These are phyloP conservation scores for Hippocampus zosterae DNA, from an alignment of 2,113 vertebrate species.

Conservation along the genomic window DNA sequence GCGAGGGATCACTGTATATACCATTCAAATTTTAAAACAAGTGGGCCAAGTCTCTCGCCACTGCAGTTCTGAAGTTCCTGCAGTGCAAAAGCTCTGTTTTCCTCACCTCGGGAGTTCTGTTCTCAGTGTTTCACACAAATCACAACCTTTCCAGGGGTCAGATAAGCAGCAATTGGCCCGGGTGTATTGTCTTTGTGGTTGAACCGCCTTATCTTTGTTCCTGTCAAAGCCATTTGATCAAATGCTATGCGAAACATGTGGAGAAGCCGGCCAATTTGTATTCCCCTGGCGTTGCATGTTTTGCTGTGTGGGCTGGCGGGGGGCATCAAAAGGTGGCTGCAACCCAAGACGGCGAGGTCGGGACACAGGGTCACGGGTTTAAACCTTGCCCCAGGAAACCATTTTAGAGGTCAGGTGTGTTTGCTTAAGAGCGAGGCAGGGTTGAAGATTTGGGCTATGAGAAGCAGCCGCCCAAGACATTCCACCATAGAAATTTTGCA, in stretches of 20 bases:
- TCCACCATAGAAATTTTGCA: conserved; percentile 55
- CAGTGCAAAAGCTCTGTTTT: neutral
- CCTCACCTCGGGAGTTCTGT: neutral
- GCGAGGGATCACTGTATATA: too few relatives aligned
- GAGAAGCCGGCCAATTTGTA: conserved; percentile 17
- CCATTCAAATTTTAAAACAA: neutral
- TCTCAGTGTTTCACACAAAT: conserved; percentile 6
- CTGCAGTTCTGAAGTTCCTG: neutral
- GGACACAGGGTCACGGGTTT: conserved; percentile 56
- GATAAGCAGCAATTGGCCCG: conserved; percentile 1
- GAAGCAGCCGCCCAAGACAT: conserved; percentile 47
- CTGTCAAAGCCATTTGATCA: conserved; percentile 23
- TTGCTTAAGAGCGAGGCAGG: conserved; percentile 60
- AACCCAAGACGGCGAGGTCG: conserved; percentile 51
- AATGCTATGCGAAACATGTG: conserved; percentile 16
- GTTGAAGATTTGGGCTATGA: conserved; percentile 53
- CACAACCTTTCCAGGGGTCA: conserved; percentile 15
- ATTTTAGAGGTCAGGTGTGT: conserved; percentile 64
- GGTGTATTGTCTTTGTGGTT: conserved; percentile 4
- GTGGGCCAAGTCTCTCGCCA: neutral
- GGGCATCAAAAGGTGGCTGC: conserved; percentile 54
- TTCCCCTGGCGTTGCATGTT: conserved; percentile 18
- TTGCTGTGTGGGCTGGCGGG: conserved; percentile 9
- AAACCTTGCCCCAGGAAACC: conserved; percentile 61
- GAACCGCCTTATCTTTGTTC: conserved; percentile 19